These are phyloP conservation scores for Eupsilia transversa DNA, from an alignment of 2,888 invertebrate genomes.

Conservation along the genomic window DNA sequence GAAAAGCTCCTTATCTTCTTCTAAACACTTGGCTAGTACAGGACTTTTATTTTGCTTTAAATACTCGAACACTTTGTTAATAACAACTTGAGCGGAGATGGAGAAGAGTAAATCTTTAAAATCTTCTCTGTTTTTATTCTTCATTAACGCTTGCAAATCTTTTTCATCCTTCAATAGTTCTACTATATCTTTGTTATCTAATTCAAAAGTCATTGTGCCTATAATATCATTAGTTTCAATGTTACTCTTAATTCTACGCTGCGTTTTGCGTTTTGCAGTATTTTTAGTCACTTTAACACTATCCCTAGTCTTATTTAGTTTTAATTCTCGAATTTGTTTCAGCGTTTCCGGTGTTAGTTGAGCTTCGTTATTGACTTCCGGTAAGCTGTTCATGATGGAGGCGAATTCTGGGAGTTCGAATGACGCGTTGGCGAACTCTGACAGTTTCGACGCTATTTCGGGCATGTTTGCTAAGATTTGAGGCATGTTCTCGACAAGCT, in stretches of 20 bases:
- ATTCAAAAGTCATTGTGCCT: slow-evolving; percentile 82
- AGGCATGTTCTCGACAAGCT: slow-evolving; percentile 86
- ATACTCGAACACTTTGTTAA: slow-evolving; percentile 85
- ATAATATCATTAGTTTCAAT: slow-evolving; percentile 75
- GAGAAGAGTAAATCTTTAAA: slow-evolving; percentile 84
- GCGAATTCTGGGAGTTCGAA: slow-evolving; percentile 86
- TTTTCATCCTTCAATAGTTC: slow-evolving; percentile 83
- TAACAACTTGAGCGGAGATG: slow-evolving; percentile 84
- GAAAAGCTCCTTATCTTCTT: slow-evolving; percentile 79
- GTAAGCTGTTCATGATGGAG: slow-evolving; percentile 83
- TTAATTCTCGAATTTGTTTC: slow-evolving; percentile 87
- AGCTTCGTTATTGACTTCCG: slow-evolving; percentile 83
- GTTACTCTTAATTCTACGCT: slow-evolving; percentile 79
- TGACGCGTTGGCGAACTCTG: slow-evolving; percentile 83
- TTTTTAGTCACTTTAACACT: slow-evolving; percentile 87
- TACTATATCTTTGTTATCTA: slow-evolving; percentile 81
- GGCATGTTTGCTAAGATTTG: slow-evolving; percentile 87
- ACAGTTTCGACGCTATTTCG: slow-evolving; percentile 82
- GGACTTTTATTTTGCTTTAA: slow-evolving; percentile 82
- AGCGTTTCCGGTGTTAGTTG: slow-evolving; percentile 87
- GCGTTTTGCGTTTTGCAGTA: slow-evolving; percentile 85
- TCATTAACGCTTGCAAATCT: slow-evolving; percentile 78
- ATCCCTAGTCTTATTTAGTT: slow-evolving; percentile 83
- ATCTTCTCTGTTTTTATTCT: slow-evolving; percentile 81
- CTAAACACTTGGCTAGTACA: slow-evolving; percentile 79